A percentile compares a stretch with the other conserved stretches of the same genome.
phyloP scores from a whole-genome alignment of 2,888 invertebrate species.

The Drosophila vallismaia region DNA sequence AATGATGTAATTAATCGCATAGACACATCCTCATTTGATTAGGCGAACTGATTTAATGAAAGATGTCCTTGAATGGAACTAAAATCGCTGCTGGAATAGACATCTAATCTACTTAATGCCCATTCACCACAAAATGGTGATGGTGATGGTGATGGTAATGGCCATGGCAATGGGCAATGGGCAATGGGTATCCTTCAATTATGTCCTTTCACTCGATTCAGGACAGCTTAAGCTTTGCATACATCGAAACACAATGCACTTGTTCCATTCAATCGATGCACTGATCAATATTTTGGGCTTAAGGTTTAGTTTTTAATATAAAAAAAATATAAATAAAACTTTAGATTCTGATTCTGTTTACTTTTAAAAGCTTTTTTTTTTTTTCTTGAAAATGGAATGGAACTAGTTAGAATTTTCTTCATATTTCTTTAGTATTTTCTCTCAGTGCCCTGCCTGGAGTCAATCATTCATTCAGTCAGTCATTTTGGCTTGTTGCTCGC shows the following conservation, averaged over 20 bases:
- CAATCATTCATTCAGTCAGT: neutral
- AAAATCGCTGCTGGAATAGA: neutral
- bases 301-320: no score
- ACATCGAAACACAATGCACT: neutral
- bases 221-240: conserved; percentile 3
- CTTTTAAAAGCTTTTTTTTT: no score
- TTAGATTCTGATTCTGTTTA: no score
- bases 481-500: neutral
- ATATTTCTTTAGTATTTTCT: neutral
- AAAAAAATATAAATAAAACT: no score
- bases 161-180: neutral
- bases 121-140: conserved; percentile 6
- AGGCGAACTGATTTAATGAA: neutral
- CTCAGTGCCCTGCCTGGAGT: neutral
- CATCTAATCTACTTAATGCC: conserved; percentile 8
- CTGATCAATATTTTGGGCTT: neutral
- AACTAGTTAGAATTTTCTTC: no score
- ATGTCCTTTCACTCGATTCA: conserved; percentile 8
- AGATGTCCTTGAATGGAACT: neutral
- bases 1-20: conserved; percentile 1
- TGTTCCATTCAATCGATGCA: conserved; percentile 11
- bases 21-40: conserved; percentile 2
- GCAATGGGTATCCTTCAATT: conserved; percentile 10
- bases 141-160: conserved; percentile 5
- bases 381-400: no score